A percentile compares a stretch with the other conserved stretches of the same genome.
Evolutionary conservation across 1,140 invertebrate genomes (phyloP).

Genomic region (Pachypeltis micranthus): DNA sequence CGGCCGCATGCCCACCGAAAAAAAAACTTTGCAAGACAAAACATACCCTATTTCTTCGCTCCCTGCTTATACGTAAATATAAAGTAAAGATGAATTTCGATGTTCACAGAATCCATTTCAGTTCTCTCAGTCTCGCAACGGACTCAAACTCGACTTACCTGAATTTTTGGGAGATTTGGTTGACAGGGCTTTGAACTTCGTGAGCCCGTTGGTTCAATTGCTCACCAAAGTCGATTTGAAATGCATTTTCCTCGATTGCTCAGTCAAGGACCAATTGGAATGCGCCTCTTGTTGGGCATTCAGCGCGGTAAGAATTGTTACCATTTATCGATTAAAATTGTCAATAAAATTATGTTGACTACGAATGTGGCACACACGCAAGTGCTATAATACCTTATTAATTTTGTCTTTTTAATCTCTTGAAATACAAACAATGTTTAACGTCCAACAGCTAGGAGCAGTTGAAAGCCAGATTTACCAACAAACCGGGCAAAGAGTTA

Average conservation of each 20-base stretch:
- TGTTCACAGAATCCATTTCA: background rate
- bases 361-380: background rate
- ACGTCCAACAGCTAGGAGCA: constrained; percentile 63
- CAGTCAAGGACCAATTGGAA: constrained; percentile 82
- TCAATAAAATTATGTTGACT: background rate
- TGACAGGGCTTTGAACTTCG: background rate
- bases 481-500: constrained; percentile 67
- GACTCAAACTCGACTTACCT: no score
- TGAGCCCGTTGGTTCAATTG: background rate
- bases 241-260: constrained; percentile 49
- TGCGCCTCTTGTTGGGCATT: constrained; percentile 62
- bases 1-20: no score
- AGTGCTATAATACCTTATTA: background rate
- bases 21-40: no score
- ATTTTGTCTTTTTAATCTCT: constrained; percentile 6
- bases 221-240: constrained; percentile 37
- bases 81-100: no score
- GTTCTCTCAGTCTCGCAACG: background rate
- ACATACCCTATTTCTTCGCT: no score
- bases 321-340: background rate
- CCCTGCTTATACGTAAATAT: no score
- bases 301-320: constrained; percentile 40
- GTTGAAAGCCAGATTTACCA: constrained; percentile 92
- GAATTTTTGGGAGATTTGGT: background rate
- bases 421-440: background rate